Conservation (phyloP, 2,888 invertebrate species). For the Rhyacophila evoluta region DNA sequence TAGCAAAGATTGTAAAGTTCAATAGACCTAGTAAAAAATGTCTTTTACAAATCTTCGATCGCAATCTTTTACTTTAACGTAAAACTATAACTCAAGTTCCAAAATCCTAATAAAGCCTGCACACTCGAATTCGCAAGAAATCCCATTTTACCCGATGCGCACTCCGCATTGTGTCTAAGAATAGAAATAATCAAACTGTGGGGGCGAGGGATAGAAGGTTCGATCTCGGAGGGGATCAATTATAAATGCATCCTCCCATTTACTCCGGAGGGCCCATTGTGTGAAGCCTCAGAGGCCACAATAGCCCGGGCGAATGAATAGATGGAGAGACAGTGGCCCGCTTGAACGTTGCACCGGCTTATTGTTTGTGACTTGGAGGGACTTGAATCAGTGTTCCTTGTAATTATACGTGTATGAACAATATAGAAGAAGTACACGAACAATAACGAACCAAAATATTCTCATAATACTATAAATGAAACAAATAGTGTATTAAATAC, state of each 20-base stretch:
- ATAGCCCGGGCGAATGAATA: neutral
- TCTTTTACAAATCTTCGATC: neutral
- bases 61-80: neutral
- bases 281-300: conserved; percentile 10
- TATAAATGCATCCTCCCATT: conserved; percentile 12
- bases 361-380: neutral
- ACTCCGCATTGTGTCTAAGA: neutral
- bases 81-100: neutral
- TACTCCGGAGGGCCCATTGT: neutral
- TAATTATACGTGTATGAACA: neutral
- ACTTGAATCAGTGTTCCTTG: neutral
- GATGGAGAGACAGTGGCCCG: neutral
- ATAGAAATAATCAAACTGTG: conserved; percentile 1
- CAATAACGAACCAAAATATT: neutral
- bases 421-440: neutral
- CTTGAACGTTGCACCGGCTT: neutral
- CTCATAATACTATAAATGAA: neutral
- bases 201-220: neutral
- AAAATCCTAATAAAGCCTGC: neutral
- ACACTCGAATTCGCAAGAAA: neutral
- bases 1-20: too few relatives aligned
- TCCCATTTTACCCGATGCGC: neutral
- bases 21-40: too few relatives aligned
- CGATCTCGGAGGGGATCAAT: conserved; percentile 9
- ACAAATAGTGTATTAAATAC: too few relatives aligned